Evolutionary conservation across 1,140 invertebrate species (phyloP), one percentile per base, ranked within the genome.

Genomic region (Cotesia glomerata): DNA sequence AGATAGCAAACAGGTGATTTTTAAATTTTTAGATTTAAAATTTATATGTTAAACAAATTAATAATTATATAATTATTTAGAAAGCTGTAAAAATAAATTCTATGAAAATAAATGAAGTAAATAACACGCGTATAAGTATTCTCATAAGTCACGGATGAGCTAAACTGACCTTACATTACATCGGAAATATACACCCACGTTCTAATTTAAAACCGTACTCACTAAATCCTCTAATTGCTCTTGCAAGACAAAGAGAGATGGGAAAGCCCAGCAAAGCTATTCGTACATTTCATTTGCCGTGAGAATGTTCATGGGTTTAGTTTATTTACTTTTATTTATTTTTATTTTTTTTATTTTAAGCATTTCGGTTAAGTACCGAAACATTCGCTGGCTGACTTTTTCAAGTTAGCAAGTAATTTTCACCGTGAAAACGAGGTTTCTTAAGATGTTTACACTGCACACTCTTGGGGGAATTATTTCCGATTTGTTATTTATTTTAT

Each of bases 211-310:
- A 64, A 64, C 52, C 66, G 49, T 56, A 35, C 58, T 39, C 66
- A 64, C 72, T 74, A 69, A 74, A 74, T 74, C 68, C 72, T 74
- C 72, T 74, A 74, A 74, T 74, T 70, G 72, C 68, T 74, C 67
- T 65, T 65, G 63, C 32, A 52, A 13, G 72, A 61, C 65, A n/a
- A 61, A 16, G 11, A 66, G 51, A 64, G 59, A 65, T 39, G 39
- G 39, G 39, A 39, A 39, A 39, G 11, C 7, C 39, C 7, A 39
- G 39, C 39, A 39, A 64, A 61, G 71, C 64, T 61, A 54, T 72
- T 67, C 59, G 63, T 61, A 72, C 70, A 72, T 72, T 72, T 72
- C 70, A 72, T 72, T 72, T 72, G 59, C 62, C 14, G 14, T 49
- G 49, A 34, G 16, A 39, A 39, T 39, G 39, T 39, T 39, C 39